Evolutionary conservation across 2,888 invertebrate species (phyloP), one percentile per base, ranked within the genome.

Genomic region (Laothoe populi): DNA sequence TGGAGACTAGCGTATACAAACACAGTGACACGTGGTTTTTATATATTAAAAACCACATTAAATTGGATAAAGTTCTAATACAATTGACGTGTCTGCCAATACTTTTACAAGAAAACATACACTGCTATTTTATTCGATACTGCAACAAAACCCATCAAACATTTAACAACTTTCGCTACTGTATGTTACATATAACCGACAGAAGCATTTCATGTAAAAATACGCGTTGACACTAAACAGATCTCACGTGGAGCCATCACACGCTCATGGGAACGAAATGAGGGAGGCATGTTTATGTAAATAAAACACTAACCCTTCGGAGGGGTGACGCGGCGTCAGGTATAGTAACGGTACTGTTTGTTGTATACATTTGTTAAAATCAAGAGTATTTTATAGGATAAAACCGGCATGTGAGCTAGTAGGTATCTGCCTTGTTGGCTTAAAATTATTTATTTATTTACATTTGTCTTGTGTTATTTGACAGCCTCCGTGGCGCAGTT

Each of bases 251-350:
- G 24, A 16, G 49, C 26, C 31, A 19, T 44, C 44, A 46, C 46
- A 46, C 45, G 26, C 53, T 19, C 35, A 35, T 16, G 31, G 31
- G 31, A 53, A 26, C 44, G 4, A 23, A 23, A 46, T 16, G 19
- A 31, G 35, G 53, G 53, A 53, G 53, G 35, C 19, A 53, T 53
- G 53, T 35, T 53, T 53, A 53, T 53, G 53, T 53, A 53, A 53
- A 53, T 53, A 49, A 48, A 26, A 26, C 31, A 19, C 16, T 16
- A 31, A 35, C 35, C 35, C 53, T 46, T 7, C 13, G 13, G 4
- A 46, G 24, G 53, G 35, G 11, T 19, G 53, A n/a, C 4, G 11
- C 19, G 35, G 35, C 35, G 16, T 16, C 53, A 53, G 53, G 53
- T 53, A 53, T 38, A 4, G 38, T 11, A 38, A 38, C 53, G 53